Percentiles rank a stretch among this genome's conserved stretches.
Evolutionary conservation across 1,140 invertebrate species (phyloP).

Genomic region (Diploscapter pachys): DNA sequence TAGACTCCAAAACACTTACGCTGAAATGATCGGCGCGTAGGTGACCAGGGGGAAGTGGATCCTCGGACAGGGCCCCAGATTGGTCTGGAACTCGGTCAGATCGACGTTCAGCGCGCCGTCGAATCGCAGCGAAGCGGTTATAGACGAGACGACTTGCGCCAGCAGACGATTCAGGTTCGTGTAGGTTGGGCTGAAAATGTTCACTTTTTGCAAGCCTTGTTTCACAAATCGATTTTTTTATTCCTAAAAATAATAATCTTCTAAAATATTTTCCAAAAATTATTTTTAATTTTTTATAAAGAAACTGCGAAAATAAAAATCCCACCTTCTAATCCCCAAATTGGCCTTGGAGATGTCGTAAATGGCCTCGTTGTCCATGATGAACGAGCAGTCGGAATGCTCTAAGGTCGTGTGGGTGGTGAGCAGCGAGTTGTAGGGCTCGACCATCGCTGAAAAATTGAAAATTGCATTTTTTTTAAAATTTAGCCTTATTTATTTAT

Average conservation of each 20-base stretch:
- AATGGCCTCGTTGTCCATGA: conserved; percentile 72
- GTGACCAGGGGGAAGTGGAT: conserved; percentile 69
- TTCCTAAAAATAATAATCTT: conserved; percentile 77
- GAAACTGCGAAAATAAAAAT: no score
- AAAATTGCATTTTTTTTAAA: conserved; percentile 68
- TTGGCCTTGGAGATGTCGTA: conserved; percentile 38
- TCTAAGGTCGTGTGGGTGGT: conserved; percentile 75
- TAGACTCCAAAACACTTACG: conserved; percentile 35
- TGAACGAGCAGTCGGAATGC: conserved; percentile 76
- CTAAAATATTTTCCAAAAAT: conserved; percentile 80
- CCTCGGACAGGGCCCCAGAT: conserved; percentile 78
- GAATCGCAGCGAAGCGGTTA: conserved; percentile 75
- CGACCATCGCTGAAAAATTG: conserved; percentile 64
- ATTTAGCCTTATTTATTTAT: conserved; percentile 49
- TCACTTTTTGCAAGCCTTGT: conserved; percentile 63
- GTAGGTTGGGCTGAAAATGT: conserved; percentile 71
- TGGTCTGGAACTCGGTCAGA: conserved; percentile 79
- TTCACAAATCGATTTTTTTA: conserved; percentile 64
- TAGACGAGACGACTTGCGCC: conserved; percentile 78
- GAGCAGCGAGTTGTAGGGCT: conserved; percentile 69
- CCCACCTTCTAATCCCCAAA: conserved; percentile 61
- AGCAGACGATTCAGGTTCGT: conserved; percentile 74
- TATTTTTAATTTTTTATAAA: no score
- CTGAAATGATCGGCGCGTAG: conserved; percentile 56
- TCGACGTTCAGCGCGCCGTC: conserved; percentile 84